phyloP scores from a whole-genome alignment of 2,888 invertebrate genomes.

The Pachliopta kotzebuea region DNA sequence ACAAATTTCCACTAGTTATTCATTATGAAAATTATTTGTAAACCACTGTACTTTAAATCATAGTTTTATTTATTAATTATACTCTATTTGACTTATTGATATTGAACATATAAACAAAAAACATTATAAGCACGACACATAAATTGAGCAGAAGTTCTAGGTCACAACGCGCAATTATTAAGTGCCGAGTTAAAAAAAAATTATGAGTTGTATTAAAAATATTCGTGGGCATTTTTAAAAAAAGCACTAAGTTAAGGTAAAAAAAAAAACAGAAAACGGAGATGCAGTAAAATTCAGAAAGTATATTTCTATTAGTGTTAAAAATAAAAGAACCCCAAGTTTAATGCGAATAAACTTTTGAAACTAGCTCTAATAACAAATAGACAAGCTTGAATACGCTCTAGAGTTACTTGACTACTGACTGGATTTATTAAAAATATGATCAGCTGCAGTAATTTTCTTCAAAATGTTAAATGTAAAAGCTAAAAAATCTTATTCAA shows the following conservation, averaged over 20 bases:
- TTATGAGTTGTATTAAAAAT: not conserved
- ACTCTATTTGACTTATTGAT: too few relatives aligned
- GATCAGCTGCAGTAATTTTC: not conserved
- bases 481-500: not conserved
- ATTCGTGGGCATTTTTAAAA: not conserved
- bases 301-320: not conserved
- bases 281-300: not conserved
- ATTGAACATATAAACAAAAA: too few relatives aligned
- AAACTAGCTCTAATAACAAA: not conserved
- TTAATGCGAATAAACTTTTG: not conserved
- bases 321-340: not conserved
- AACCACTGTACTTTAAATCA: too few relatives aligned
- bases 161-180: too few relatives aligned
- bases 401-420: not conserved
- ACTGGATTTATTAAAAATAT: conserved; percentile 2
- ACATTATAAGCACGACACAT: too few relatives aligned
- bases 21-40: too few relatives aligned
- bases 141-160: too few relatives aligned
- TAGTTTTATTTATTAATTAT: too few relatives aligned
- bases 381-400: not conserved
- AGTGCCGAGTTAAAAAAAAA: too few relatives aligned
- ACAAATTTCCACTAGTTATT: too few relatives aligned
- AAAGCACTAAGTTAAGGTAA: not conserved
- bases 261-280: not conserved
- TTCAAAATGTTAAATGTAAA: not conserved